Evolutionary conservation across 92 coral and sea anemone species (phyloP).

Genomic region (Isaurus tuberculatus): DNA sequence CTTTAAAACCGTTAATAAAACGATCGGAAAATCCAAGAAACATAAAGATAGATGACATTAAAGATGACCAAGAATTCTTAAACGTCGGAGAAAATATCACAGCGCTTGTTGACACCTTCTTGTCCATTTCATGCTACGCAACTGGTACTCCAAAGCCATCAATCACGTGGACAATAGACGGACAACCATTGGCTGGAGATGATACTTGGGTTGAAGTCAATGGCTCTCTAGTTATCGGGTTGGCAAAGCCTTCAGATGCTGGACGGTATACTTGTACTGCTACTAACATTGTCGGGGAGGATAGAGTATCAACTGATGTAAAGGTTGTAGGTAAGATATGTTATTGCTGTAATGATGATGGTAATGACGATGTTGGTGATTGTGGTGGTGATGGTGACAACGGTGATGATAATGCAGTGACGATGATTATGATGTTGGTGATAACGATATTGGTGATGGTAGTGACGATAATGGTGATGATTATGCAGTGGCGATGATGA

Average conservation of each 20-base stretch:
- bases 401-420: no score
- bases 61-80: slow-evolving; percentile 13
- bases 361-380: no score
- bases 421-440: no score
- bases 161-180: slow-evolving; percentile 38
- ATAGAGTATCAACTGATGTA: slow-evolving; percentile 56
- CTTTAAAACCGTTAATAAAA: slow-evolving; percentile 10
- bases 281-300: slow-evolving; percentile 67
- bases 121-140: slow-evolving; percentile 17
- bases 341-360: no score
- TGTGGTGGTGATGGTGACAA: no score
- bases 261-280: slow-evolving; percentile 60
- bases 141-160: slow-evolving; percentile 20
- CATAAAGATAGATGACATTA: slow-evolving; percentile 3
- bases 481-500: no score
- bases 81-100: slow-evolving; percentile 22
- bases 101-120: slow-evolving; percentile 14
- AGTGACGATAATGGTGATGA: no score
- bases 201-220: not conserved
- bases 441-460: no score
- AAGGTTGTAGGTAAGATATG: slow-evolving; percentile 62
- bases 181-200: slow-evolving; percentile 13
- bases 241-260: slow-evolving; percentile 4
- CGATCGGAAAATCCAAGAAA: slow-evolving; percentile 21
- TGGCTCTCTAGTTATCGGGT: not conserved